These are phyloP conservation scores for Tapirus terrestris DNA, from an alignment of 2,113 vertebrate genomes.

Conservation along the genomic window DNA sequence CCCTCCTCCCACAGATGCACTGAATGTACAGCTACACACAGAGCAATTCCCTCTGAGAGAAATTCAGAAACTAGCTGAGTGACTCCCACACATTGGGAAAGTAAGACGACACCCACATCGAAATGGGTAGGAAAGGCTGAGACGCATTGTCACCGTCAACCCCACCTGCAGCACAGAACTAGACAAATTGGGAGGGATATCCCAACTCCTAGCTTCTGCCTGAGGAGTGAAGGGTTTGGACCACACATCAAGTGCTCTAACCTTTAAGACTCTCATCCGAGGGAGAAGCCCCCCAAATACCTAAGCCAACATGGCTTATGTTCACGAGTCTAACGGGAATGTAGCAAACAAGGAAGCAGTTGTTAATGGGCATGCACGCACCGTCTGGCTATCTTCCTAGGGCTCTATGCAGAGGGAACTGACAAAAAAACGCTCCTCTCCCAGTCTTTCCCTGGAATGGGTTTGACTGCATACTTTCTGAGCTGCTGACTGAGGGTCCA, in stretches of 20 bases:
- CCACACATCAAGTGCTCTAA: not conserved
- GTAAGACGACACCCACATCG: not conserved
- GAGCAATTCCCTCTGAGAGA: not conserved
- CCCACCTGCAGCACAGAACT: not conserved
- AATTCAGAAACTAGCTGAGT: not conserved
- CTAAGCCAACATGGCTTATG: not conserved
- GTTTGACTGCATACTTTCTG: not conserved
- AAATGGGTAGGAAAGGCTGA: not conserved
- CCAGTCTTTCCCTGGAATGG: not conserved
- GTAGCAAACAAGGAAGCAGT: not conserved
- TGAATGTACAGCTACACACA: not conserved
- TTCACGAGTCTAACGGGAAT: not conserved
- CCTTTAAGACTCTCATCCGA: not conserved
- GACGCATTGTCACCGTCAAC: not conserved
- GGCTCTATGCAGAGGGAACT: not conserved
- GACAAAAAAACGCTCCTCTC: not conserved
- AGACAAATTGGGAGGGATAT: not conserved
- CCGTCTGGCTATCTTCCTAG: not conserved
- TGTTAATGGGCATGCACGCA: not conserved
- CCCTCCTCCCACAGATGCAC: not conserved
- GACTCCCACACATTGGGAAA: not conserved
- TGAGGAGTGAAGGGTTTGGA: not conserved
- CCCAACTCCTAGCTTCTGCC: not conserved
- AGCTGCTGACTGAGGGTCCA: not conserved
- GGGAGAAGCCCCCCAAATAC: not conserved